Evolutionary conservation across 1,140 invertebrate species (phyloP).

Genomic region (Ips typographus): DNA sequence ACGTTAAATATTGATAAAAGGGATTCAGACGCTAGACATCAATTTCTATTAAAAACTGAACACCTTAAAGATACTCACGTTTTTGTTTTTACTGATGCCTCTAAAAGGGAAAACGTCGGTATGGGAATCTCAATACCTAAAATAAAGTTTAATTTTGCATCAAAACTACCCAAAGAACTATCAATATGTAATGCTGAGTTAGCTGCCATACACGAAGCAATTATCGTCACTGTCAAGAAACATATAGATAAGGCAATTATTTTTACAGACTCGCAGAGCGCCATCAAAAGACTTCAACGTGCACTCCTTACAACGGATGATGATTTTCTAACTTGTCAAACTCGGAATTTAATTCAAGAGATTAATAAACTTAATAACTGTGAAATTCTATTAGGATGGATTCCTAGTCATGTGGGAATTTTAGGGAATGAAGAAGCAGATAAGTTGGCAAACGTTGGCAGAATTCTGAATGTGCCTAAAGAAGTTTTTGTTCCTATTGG

Average conservation of each 20-base stretch:
- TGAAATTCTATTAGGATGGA: constrained; percentile 17
- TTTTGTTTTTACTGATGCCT: constrained; percentile 14
- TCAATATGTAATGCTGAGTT: constrained; percentile 6
- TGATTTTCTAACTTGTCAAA: neutral
- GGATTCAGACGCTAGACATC: neutral
- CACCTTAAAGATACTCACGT: neutral
- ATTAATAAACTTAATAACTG: neutral
- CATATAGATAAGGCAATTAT: constrained; percentile 4
- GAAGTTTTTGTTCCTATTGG: neutral
- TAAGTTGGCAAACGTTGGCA: neutral
- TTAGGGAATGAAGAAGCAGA: constrained; percentile 17
- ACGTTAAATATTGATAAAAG: neutral
- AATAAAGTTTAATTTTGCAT: constrained; percentile 20
- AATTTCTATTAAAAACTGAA: neutral
- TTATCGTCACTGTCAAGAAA: neutral
- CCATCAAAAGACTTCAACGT: neutral
- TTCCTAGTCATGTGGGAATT: constrained; percentile 10
- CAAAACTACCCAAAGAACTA: constrained; percentile 3
- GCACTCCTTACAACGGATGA: neutral
- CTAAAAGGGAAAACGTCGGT: constrained; percentile 10
- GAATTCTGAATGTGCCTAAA: neutral
- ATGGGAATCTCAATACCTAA: constrained; percentile 13
- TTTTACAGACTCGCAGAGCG: constrained; percentile 7
- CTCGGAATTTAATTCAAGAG: neutral
- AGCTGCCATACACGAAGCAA: constrained; percentile 12